phyloP scores from a whole-genome alignment of 2,888 invertebrate genomes.

The Clistopyga incitator region DNA sequence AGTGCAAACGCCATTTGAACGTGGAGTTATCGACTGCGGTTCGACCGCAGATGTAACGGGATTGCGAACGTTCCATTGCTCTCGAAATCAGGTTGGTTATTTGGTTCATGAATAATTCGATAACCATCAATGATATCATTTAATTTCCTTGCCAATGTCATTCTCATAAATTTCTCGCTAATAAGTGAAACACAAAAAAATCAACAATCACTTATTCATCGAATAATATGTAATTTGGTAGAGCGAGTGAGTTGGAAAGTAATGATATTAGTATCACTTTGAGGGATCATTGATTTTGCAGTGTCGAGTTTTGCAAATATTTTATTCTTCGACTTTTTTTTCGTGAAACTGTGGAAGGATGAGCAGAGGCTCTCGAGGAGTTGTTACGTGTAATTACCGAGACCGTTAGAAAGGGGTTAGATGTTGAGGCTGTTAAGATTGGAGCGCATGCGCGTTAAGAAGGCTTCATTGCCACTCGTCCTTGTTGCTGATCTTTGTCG shows the following conservation, averaged over 20 bases:
- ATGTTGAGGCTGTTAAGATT: conserved; percentile 4
- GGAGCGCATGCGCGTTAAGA: conserved; percentile 4
- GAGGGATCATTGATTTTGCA: background rate
- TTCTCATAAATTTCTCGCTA: no score
- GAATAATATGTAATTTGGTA: background rate
- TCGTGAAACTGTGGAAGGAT: background rate
- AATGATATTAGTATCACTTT: no score
- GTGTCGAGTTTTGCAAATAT: background rate
- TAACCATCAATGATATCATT: no score
- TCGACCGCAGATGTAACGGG: background rate
- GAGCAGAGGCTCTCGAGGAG: conserved; percentile 15
- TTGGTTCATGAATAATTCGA: no score
- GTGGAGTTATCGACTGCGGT: background rate
- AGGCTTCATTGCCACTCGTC: conserved; percentile 19
- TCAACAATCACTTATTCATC: no score
- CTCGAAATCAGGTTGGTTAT: no score
- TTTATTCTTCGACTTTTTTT: background rate
- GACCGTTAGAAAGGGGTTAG: conserved; percentile 33
- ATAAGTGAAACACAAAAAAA: no score
- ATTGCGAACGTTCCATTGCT: background rate
- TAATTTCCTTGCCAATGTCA: no score
- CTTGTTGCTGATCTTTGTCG: conserved; percentile 11
- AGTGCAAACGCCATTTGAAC: background rate
- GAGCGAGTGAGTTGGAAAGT: no score
- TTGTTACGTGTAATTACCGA: conserved; percentile 24